A percentile compares a stretch with the other conserved stretches of the same genome.
phyloP scores from a whole-genome alignment of 2,113 vertebrate genomes.

The Perca schrenkii region DNA sequence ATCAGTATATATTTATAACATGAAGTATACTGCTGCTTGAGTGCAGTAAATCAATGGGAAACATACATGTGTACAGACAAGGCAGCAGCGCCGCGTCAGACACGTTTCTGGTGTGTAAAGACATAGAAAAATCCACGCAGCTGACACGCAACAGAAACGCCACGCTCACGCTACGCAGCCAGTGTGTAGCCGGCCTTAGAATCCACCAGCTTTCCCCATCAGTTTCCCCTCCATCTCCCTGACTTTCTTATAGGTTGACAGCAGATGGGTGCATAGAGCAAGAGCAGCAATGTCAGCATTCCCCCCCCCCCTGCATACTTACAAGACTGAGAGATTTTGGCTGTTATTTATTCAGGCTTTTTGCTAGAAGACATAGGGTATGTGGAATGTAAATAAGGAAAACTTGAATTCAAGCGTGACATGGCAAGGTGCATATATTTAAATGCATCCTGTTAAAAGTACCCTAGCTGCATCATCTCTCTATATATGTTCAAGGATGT shows the following conservation, averaged over 20 bases:
- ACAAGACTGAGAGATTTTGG: slow-evolving; percentile 18
- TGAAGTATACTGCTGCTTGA: no score
- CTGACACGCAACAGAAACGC: no score
- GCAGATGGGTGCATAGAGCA: slow-evolving; percentile 19
- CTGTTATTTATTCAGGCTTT: not conserved
- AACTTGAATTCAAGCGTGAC: no score
- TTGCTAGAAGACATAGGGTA: not conserved
- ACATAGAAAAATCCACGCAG: no score
- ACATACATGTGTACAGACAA: no score
- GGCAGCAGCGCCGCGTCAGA: no score
- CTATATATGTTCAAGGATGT: not conserved
- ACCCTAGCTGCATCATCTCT: not conserved
- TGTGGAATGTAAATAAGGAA: not conserved
- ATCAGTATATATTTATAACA: no score
- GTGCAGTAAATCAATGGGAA: no score
- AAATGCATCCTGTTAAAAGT: not conserved
- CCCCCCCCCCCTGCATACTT: not conserved
- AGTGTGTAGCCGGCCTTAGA: not conserved
- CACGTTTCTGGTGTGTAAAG: no score
- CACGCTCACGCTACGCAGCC: no score
- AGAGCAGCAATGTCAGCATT: slow-evolving; percentile 36
- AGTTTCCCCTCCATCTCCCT: not conserved
- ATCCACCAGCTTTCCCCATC: not conserved
- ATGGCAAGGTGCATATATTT: not conserved
- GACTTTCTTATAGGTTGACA: slow-evolving; percentile 15